A percentile compares a stretch with the other conserved stretches of the same genome.
These are phyloP conservation scores for Drosophila nigromelanica DNA, from an alignment of 1,140 invertebrate species.

Conservation along the genomic window DNA sequence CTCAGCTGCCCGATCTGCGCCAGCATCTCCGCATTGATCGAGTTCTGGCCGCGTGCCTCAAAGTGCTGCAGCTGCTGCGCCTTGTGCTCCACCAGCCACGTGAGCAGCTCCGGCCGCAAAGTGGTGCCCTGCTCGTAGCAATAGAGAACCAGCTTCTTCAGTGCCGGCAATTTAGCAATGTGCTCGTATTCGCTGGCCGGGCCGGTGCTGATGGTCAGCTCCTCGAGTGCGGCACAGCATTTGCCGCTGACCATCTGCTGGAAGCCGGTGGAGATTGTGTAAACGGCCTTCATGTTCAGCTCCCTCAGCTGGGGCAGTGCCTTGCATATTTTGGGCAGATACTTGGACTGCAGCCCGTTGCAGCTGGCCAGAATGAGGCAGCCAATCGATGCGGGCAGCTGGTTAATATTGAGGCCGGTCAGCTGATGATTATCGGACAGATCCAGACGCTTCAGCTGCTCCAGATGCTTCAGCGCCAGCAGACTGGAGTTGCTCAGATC, in stretches of 20 bases:
- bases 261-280: constrained; percentile 2
- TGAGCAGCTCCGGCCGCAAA: constrained; percentile 8
- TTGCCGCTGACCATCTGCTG: constrained; percentile 15
- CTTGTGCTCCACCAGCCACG: constrained; percentile 40
- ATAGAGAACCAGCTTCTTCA: constrained; percentile 28
- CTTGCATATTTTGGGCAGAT: constrained; percentile 18
- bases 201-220: constrained; percentile 9
- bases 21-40: not conserved
- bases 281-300: constrained; percentile 10
- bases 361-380: constrained; percentile 17
- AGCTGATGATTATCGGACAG: constrained; percentile 26
- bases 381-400: constrained; percentile 8
- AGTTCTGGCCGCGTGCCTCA: constrained; percentile 8
- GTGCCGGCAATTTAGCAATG: constrained; percentile 25
- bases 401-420: constrained; percentile 20
- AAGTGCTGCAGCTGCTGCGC: constrained; percentile 25
- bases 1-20: constrained; percentile 4
- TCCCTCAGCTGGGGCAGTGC: constrained; percentile 12
- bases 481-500: not conserved
- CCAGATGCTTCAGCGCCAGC: constrained; percentile 3
- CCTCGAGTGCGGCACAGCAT: constrained; percentile 5
- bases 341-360: not conserved
- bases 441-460: constrained; percentile 14
- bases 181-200: constrained; percentile 14
- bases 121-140: constrained; percentile 6